Percentiles rank a stretch among this genome's conserved stretches.
Conservation (phyloP, 2,113 vertebrate species). For the Notiomystis cincta region DNA sequence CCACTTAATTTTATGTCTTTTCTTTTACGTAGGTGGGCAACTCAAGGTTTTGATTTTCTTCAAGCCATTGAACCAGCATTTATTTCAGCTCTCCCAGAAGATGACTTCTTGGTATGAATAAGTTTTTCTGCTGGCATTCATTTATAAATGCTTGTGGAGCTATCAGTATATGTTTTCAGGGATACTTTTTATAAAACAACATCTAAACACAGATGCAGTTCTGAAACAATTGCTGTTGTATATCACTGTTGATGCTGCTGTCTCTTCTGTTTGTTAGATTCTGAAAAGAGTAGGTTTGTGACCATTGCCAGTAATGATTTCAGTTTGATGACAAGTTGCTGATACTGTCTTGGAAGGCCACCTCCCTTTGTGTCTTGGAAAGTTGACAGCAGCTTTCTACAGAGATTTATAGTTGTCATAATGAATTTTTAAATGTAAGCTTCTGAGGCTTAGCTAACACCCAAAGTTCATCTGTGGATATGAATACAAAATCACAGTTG, state of each 20-base stretch:
- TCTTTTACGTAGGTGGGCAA: slow-evolving; percentile 86
- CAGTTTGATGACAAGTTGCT: background rate
- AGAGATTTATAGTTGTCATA: background rate
- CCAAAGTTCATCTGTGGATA: background rate
- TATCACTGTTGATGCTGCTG: background rate
- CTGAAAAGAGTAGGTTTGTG: background rate
- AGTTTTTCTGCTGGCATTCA: background rate
- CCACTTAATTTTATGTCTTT: background rate
- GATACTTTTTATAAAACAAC: background rate
- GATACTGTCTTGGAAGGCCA: background rate
- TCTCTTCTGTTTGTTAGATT: background rate
- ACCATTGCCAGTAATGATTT: background rate
- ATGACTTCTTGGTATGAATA: slow-evolving; percentile 92
- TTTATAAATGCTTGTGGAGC: background rate
- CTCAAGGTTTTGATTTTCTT: slow-evolving; percentile 98
- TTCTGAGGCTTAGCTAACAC: background rate
- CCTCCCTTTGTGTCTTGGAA: background rate
- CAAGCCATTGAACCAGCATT: slow-evolving; percentile 97
- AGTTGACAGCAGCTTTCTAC: background rate
- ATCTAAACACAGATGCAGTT: background rate
- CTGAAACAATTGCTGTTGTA: background rate
- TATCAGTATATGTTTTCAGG: background rate
- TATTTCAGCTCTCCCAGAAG: slow-evolving; percentile 95
- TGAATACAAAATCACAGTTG: background rate
- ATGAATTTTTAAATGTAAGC: background rate